These are phyloP conservation scores for Dryoscopus gambensis DNA, from an alignment of 2,113 vertebrate species.

Conservation along the genomic window DNA sequence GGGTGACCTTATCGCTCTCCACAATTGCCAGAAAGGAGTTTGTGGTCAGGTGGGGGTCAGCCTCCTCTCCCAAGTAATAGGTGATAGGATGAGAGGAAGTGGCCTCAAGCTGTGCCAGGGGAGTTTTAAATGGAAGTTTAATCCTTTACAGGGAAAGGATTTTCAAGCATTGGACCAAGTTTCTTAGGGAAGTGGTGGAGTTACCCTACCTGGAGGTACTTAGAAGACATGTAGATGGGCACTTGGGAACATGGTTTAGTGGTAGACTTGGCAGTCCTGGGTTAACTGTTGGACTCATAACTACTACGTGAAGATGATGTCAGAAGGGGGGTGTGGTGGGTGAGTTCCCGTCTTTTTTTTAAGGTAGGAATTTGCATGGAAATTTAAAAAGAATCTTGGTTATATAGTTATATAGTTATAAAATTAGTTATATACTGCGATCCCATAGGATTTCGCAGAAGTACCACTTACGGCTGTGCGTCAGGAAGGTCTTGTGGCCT, in stretches of 20 bases:
- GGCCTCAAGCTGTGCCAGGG: not conserved
- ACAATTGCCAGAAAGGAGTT: fast-evolving
- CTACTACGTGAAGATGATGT: not conserved
- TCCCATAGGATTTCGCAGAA: not conserved
- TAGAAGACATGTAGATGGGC: not conserved
- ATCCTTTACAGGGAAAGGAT: not conserved
- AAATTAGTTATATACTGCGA: not conserved
- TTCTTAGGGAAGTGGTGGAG: not conserved
- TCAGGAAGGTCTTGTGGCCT: not conserved
- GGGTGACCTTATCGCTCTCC: fast-evolving
- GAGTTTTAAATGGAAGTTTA: not conserved
- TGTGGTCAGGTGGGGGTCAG: fast-evolving
- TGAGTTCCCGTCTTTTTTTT: not conserved
- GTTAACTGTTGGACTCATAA: not conserved
- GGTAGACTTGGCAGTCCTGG: not conserved
- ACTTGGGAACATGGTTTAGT: not conserved
- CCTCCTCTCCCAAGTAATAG: not conserved
- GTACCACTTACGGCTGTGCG: not conserved
- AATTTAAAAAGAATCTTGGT: not conserved
- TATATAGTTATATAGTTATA: too few relatives aligned
- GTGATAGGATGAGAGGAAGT: not conserved
- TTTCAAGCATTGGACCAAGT: not conserved
- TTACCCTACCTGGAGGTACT: not conserved
- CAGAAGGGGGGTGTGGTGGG: fast-evolving
- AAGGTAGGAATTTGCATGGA: not conserved